Evolutionary conservation across 30 jellyfish, hydroid and myxozoan species (phyloP), one percentile per base, ranked within the genome.

Genomic region (Sanderia malayensis): DNA sequence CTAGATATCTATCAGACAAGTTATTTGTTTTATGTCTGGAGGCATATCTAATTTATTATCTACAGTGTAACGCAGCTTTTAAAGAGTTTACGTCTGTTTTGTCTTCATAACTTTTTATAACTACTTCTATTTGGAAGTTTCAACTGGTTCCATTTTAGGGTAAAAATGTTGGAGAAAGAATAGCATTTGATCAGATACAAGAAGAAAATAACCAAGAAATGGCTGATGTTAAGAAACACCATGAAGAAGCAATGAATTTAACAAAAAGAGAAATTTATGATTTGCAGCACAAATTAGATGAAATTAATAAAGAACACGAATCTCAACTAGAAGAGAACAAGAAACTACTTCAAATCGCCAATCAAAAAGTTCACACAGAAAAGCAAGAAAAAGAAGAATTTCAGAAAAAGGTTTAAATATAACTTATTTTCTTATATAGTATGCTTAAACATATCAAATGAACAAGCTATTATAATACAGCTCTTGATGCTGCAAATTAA

Each of bases 341-440:
- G 20, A 75, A 24, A 1, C 27, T 76, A 67, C 1, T 76, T 1
- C 79, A 76, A 46, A 2, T 19, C 4, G 62, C 80, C 0, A 61
- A 46, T 11, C 34, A 76, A 21, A 46, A 45, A 37, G 24, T 76
- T 20, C 21, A 41, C 8, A 57, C 6, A 0, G 87, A 76, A 68
- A 61, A 26, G n/a, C 61, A 47, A n/a, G 87, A 76, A n/a, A 67
- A 68, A 24, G 90, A 79, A 27, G 90, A 79, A 53, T 57, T 31
- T 46, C 52, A 41, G 44, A 55, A 79, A 65, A 79, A 27, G 76
- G 90, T 66, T 30, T n/a, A n/a, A n/a, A n/a, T n/a, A n/a, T n/a
- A n/a, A n/a, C n/a, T n/a, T n/a, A n/a, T n/a, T n/a, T n/a, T n/a
- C n/a, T n/a, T n/a, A n/a, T n/a, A n/a, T n/a, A n/a, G n/a, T n/a